Conservation (phyloP, 2,113 vertebrate species). For the Paracanthobrama guichenoti region DNA sequence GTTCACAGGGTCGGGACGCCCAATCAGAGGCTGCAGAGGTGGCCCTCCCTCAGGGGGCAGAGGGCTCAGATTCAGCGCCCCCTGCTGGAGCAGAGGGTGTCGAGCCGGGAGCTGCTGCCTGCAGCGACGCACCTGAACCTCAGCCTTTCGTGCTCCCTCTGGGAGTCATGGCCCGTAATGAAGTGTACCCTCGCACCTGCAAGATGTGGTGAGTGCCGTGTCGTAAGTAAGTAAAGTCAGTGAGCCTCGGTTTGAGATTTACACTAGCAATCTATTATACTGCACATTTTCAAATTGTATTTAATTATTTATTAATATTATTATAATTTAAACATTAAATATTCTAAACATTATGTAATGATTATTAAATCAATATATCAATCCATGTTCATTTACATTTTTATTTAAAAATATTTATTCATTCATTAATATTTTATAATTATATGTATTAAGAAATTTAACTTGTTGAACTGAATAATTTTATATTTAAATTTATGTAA, state of each 20-base stretch:
- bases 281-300: too few species aligned
- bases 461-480: not conserved
- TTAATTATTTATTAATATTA: too few species aligned
- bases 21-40: conserved; percentile 27
- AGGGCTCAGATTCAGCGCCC: conserved; percentile 43
- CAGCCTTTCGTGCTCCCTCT: conserved; percentile 87
- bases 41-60: conserved; percentile 36
- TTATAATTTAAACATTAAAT: too few species aligned
- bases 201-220: conserved; percentile 82
- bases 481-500: not conserved
- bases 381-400: not conserved
- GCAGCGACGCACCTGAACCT: conserved; percentile 54
- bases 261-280: too few species aligned
- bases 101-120: conserved; percentile 50
- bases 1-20: conserved; percentile 45
- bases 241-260: too few species aligned
- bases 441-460: not conserved
- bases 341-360: not conserved
- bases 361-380: not conserved
- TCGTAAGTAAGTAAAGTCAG: too few species aligned
- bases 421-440: not conserved
- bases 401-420: not conserved
- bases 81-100: conserved; percentile 54
- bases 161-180: conserved; percentile 91
- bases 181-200: conserved; percentile 93